Base-by-base conservation (phyloP, 2,888 invertebrate species). In the Plebejus melissa region DNA sequence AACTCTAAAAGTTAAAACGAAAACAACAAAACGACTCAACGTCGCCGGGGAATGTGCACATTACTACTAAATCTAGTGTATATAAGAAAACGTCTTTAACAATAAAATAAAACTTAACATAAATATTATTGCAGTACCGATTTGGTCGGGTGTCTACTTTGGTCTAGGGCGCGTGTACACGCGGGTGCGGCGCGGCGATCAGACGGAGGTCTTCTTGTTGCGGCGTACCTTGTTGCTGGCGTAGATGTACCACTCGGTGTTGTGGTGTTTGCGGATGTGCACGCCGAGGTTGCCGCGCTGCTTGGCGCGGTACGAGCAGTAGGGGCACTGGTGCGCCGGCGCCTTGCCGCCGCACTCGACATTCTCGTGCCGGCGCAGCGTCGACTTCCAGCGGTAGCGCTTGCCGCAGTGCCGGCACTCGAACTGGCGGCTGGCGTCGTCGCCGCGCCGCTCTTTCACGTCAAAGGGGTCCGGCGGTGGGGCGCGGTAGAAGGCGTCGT, bases 311-410 rank as follows among this genome's bases (percentile, higher is more conserved):
- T 96, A 96, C 36, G 95, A 94, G 90, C 97, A 97, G 86, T 96
- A 95, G 13, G 97, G 96, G 83, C 97, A 97, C 79, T 96, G 96
- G 90, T 97, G 97, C 79, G 96, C 95, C 0, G 97, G 97, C 79
- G 97, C 96, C 86, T 97, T 97, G 79, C 97, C 97, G 70, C 97
- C 96, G 89, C 97, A 97, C 89, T 97, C 97, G 78, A 97, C 97
- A 92, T 95, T 96, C 89, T 97, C 97, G 90, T 97, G 97, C 4
- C 97, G 95, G 13, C 96, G 94, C 94, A 97, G 94, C 77, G 97
- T 97, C 74, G 97, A 97, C 90, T 96, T 97, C 97, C 97, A 97
- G 82, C 97, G 95, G 88, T 97, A 97, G 80, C 96, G 95, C 88
- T 97, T 97, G 79, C 97, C 97, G 90, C 97, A 97, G 86, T 97